Base-by-base conservation (phyloP, 2,113 vertebrate genomes). In the Sceloporus tristichus region DNA sequence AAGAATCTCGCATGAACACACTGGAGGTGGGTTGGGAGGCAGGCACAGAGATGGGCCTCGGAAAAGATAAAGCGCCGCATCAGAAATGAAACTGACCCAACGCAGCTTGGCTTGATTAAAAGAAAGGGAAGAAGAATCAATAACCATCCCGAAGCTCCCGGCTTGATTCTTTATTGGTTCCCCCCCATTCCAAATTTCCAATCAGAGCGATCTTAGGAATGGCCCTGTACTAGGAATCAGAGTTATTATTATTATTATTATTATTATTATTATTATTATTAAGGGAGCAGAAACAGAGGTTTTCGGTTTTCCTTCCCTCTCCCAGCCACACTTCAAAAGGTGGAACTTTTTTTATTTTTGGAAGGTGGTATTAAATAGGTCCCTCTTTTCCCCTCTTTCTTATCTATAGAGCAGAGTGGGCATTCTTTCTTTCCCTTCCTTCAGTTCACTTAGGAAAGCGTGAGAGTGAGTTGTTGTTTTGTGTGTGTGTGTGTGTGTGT, bases 391-490 rank as follows among this genome's bases (percentile, higher is more conserved):
- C 23, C 8, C 0, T 27, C 68, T 10, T 29, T 29, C 53, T 1
- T 34, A 54, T 86, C 34, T 79, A 21, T 29, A 79, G 68, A 70
- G n/a, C 27, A 3, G 16, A 68, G 23, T 84, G 23, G 16, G 3
- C 11, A 16, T 3, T 14, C 14, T 48, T 40, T 25, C 42, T 1
- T 8, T 65, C 59, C 21, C 29, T 62, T 70, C 16, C 10, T 73
- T 75, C 66, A 21, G 0, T 87, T 87, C 78, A 54, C 84, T 92
- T 75, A 65, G 18, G 19, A 34, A 23, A 38, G n/a, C 6, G 16
- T 34, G 83, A 88, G 21, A 73, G 4, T 48, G 79, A 14, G 14
- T 62, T 62, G 59, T 62, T 62, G 59, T 62, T 14, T 18, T 62
- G 59, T 62, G 59, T 62, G 11, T 14, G 59, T 16, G 59, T 14